Conservation (phyloP, 2,113 vertebrate genomes). For the Saccopteryx bilineata region DNA sequence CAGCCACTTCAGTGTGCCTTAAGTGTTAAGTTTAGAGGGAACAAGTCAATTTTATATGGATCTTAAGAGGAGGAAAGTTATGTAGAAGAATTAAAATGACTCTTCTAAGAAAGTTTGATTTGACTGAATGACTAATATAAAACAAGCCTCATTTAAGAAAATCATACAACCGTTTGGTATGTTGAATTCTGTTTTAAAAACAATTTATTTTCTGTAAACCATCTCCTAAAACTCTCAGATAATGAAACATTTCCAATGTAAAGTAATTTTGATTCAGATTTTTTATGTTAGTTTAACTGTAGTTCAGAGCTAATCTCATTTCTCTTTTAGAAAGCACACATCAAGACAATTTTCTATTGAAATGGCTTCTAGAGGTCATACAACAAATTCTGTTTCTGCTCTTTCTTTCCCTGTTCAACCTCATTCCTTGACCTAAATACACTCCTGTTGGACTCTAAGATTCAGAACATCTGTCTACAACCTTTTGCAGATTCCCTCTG, state of each 20-base stretch:
- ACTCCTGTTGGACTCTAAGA: conserved; percentile 72
- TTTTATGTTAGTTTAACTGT: conserved; percentile 31
- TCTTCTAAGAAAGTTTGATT: conserved; percentile 52
- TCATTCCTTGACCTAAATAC: conserved; percentile 76
- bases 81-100: conserved; percentile 24
- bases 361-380: conserved; percentile 65
- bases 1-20: neutral
- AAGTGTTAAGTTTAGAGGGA: conserved; percentile 10
- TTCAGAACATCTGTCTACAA: conserved; percentile 80
- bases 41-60: neutral
- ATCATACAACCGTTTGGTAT: neutral
- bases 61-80: conserved; percentile 11
- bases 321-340: conserved; percentile 57
- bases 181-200: neutral
- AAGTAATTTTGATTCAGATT: conserved; percentile 5
- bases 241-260: neutral
- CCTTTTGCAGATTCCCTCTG: conserved; percentile 67
- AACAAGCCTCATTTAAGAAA: conserved; percentile 46
- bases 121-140: neutral
- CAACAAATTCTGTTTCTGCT: conserved; percentile 65
- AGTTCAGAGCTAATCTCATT: conserved; percentile 43
- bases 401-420: conserved; percentile 67
- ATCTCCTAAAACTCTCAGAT: neutral
- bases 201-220: neutral
- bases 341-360: conserved; percentile 28